Percentiles rank a stretch among this genome's conserved stretches.
These are phyloP conservation scores for Drosophila lutescens DNA, from an alignment of 2,888 invertebrate species.

Conservation along the genomic window DNA sequence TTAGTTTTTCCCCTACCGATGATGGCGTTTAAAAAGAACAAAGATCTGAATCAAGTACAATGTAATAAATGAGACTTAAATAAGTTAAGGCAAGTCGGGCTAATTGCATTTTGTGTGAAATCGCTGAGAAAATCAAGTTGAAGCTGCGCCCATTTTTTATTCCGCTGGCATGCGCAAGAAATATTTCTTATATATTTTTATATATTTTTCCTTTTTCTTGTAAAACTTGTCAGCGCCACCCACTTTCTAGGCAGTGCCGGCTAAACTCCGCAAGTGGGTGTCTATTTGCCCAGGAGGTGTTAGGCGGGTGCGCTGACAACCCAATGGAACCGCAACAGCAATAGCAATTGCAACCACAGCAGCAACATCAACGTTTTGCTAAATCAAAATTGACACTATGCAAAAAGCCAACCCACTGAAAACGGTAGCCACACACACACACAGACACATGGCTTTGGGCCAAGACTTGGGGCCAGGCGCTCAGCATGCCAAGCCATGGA, in stretches of 20 bases:
- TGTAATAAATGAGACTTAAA: conserved; percentile 31
- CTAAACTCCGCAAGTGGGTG: conserved; percentile 26
- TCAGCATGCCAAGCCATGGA: conserved; percentile 71
- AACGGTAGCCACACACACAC: conserved; percentile 60
- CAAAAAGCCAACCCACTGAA: conserved; percentile 74
- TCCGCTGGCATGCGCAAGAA: conserved; percentile 37
- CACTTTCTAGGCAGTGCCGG: conserved; percentile 61
- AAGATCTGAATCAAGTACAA: conserved; percentile 14
- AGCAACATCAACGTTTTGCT: conserved; percentile 68
- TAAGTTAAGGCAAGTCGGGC: conserved; percentile 21
- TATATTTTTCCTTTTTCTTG: conserved; percentile 15
- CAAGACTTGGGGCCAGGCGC: conserved; percentile 72
- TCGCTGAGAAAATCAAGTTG: conserved; percentile 42
- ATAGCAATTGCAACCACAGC: conserved; percentile 34
- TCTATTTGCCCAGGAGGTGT: conserved; percentile 52
- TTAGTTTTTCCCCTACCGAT: neutral
- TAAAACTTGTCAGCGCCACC: conserved; percentile 74
- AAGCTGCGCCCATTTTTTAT: conserved; percentile 68
- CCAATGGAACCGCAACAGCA: conserved; percentile 34
- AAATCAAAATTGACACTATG: conserved; percentile 78
- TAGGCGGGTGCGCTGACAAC: conserved; percentile 66
- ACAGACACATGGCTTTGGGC: conserved; percentile 51
- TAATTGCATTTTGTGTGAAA: conserved; percentile 54
- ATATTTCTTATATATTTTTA: conserved; percentile 51
- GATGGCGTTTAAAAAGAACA: conserved; percentile 14